Percentiles rank a stretch among this genome's conserved stretches.
These are phyloP conservation scores for Amblyraja radiata DNA, from an alignment of 2,797 vertebrate species.

Conservation along the genomic window DNA sequence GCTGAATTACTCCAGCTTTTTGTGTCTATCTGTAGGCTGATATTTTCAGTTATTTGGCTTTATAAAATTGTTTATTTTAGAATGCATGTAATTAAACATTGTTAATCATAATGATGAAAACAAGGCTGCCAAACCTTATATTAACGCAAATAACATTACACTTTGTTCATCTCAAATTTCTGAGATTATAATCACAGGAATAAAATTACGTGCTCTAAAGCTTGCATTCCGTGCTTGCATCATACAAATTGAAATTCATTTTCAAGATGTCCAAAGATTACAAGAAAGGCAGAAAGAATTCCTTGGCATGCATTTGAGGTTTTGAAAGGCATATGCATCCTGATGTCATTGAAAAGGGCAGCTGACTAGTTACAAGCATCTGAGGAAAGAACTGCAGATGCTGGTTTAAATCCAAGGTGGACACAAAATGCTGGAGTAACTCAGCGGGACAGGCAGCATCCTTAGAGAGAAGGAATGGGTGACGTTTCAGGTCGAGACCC, in stretches of 20 bases:
- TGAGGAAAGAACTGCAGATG: no score
- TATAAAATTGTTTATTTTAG: background rate
- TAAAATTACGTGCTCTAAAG: background rate
- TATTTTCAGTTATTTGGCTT: background rate
- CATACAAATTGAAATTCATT: background rate
- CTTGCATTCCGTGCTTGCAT: background rate
- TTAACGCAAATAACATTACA: background rate
- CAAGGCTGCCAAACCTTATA: background rate
- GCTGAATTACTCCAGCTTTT: no score
- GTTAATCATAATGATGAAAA: background rate
- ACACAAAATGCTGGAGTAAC: no score
- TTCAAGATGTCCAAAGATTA: background rate
- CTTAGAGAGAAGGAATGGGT: no score
- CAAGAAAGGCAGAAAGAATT: background rate
- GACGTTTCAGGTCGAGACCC: no score
- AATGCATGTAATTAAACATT: background rate
- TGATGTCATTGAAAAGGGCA: background rate
- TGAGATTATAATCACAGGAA: background rate
- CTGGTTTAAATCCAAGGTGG: no score
- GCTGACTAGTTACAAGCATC: background rate
- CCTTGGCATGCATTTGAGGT: background rate
- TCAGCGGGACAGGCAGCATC: no score
- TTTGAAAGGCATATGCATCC: background rate
- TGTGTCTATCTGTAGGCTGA: background rate
- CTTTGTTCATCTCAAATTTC: background rate